These are phyloP conservation scores for Tiliacea citrago DNA, from an alignment of 2,888 invertebrate species.

Conservation along the genomic window DNA sequence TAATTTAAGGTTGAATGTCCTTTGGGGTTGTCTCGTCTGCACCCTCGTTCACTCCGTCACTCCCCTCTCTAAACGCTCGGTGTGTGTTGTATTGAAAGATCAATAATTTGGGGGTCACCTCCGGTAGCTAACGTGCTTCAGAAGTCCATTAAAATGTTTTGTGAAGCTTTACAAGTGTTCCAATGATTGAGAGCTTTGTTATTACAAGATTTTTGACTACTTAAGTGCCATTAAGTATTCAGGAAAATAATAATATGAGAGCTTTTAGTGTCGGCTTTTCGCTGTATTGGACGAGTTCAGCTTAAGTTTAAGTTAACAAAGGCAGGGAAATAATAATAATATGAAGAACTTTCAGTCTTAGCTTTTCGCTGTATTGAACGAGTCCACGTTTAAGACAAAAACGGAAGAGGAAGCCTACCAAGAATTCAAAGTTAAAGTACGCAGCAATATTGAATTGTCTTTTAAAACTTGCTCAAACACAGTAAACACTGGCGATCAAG, in stretches of 20 bases:
- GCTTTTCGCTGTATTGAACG: not conserved
- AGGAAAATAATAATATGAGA: not conserved
- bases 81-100: constrained; percentile 61
- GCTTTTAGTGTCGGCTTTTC: not conserved
- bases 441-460: not conserved
- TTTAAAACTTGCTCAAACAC: constrained; percentile 10
- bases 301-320: constrained; percentile 8
- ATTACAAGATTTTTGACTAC: not conserved
- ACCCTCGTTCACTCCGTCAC: constrained; percentile 51
- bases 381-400: constrained; percentile 11
- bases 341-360: not conserved
- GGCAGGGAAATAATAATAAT: not conserved
- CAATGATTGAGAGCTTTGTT: constrained; percentile 17
- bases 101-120: constrained; percentile 67
- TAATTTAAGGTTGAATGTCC: constrained; percentile 55
- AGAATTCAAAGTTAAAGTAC: constrained; percentile 2
- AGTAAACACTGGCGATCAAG: constrained; percentile 19
- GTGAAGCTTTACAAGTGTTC: constrained; percentile 26
- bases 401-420: constrained; percentile 9
- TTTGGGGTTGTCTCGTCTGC: constrained; percentile 48
- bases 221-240: not conserved
- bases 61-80: constrained; percentile 59
- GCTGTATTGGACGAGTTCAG: not conserved
- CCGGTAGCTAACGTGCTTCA: constrained; percentile 45
- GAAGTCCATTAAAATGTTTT: constrained; percentile 54